Conservation (phyloP, 1,140 invertebrate genomes). For the Papilio helenus region DNA sequence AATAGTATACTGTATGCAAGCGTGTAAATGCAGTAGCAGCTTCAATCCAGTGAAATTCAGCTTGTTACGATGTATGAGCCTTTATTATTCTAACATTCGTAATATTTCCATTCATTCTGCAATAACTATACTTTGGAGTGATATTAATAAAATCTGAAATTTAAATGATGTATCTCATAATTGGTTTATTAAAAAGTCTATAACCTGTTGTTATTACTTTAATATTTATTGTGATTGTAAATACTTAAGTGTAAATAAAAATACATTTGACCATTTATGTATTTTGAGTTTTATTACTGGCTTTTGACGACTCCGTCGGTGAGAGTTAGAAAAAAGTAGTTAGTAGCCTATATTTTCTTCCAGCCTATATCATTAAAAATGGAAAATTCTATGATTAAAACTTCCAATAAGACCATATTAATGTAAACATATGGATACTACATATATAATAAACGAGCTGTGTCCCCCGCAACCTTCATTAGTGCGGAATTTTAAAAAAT, state of each 20-base stretch:
- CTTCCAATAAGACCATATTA: too few species aligned
- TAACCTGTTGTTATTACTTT: slow-evolving; percentile 29
- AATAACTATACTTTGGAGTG: neutral
- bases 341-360: too few species aligned
- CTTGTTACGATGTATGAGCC: neutral
- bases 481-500: too few species aligned
- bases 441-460: too few species aligned
- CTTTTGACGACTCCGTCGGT: neutral
- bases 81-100: neutral
- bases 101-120: neutral
- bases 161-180: slow-evolving; percentile 35
- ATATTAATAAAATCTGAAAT: slow-evolving; percentile 12
- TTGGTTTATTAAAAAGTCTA: slow-evolving; percentile 38
- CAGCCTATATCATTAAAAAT: neutral
- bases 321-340: too few species aligned
- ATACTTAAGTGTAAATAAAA: slow-evolving; percentile 43
- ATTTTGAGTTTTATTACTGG: neutral
- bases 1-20: neutral
- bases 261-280: neutral
- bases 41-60: neutral
- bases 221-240: slow-evolving; percentile 50
- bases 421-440: too few species aligned
- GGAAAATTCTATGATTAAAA: too few species aligned
- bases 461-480: too few species aligned
- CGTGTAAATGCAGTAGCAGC: neutral